A percentile compares a stretch with the other conserved stretches of the same genome.
Conservation (phyloP, 1,140 invertebrate genomes). For the Medauroidea extradentata region DNA sequence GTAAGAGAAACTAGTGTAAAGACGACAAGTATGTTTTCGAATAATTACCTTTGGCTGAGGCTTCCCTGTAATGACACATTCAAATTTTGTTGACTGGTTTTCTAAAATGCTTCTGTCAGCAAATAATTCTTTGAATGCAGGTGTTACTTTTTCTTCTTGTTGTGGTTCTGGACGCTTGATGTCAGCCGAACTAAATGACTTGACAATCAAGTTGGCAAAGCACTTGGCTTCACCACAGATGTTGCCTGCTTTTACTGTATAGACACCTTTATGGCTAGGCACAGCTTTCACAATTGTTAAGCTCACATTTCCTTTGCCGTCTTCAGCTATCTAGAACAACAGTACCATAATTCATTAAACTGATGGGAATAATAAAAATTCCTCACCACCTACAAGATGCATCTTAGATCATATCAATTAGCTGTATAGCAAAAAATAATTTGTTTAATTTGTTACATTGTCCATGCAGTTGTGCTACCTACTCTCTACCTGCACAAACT, state of each 20-base stretch:
- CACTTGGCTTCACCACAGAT: constrained; percentile 71
- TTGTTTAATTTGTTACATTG: too few species aligned
- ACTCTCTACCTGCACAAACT: too few species aligned
- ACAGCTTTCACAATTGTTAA: constrained; percentile 54
- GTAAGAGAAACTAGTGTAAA: neutral
- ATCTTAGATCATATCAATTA: too few species aligned
- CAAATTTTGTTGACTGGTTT: constrained; percentile 61
- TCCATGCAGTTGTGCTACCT: too few species aligned
- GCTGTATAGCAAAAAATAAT: too few species aligned
- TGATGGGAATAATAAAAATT: too few species aligned
- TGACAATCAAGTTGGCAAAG: constrained; percentile 71
- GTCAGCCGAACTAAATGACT: constrained; percentile 40
- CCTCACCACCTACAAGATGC: too few species aligned
- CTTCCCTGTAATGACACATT: constrained; percentile 64
- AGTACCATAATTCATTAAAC: too few species aligned
- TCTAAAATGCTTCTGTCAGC: constrained; percentile 47
- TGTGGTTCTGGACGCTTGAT: constrained; percentile 39
- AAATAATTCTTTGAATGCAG: constrained; percentile 62
- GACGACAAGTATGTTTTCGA: too few species aligned
- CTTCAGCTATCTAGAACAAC: constrained; percentile 40
- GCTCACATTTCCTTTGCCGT: constrained; percentile 51
- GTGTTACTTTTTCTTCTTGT: constrained; percentile 55
- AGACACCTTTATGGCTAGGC: constrained; percentile 67
- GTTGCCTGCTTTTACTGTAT: constrained; percentile 70
- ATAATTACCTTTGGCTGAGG: constrained; percentile 70